A percentile compares a stretch with the other conserved stretches of the same genome.
Evolutionary conservation across 2,797 vertebrate genomes (phyloP).

Genomic region (Cetoscarus ocellatus): DNA sequence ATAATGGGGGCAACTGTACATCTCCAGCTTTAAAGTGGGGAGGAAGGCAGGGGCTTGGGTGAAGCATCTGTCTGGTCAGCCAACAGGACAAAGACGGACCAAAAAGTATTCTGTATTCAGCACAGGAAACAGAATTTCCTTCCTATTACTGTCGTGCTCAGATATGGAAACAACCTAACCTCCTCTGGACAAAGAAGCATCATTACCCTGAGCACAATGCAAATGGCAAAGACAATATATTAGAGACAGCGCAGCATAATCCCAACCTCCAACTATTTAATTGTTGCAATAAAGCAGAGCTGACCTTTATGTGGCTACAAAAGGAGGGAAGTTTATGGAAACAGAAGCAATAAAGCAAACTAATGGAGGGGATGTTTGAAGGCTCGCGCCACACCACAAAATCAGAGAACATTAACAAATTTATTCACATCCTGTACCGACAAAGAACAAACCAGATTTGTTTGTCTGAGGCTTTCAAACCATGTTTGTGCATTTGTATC

Average conservation of each 20-base stretch:
- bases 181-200: conserved; percentile 27
- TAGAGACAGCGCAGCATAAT: conserved; percentile 29
- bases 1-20: conserved; percentile 48
- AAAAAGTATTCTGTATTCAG: conserved; percentile 60
- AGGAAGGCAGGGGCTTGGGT: conserved; percentile 63
- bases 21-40: conserved; percentile 49
- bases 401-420: conserved; percentile 22
- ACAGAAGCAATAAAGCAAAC: conserved; percentile 48
- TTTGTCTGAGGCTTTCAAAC: conserved; percentile 28
- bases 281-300: conserved; percentile 44
- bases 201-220: conserved; percentile 30
- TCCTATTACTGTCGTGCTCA: conserved; percentile 49
- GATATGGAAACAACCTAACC: conserved; percentile 56
- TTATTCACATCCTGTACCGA: conserved; percentile 13
- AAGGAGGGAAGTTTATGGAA: conserved; percentile 49
- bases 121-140: conserved; percentile 79
- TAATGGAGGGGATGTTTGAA: conserved; percentile 34
- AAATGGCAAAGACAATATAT: conserved; percentile 36
- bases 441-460: conserved; percentile 27
- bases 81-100: conserved; percentile 65
- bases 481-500: conserved; percentile 8
- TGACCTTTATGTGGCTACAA: conserved; percentile 50
- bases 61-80: conserved; percentile 37
- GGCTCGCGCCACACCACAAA: conserved; percentile 15
- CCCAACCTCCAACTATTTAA: conserved; percentile 34